These are phyloP conservation scores for Atlantisia rogersi DNA, from an alignment of 2,113 vertebrate species.

Conservation along the genomic window DNA sequence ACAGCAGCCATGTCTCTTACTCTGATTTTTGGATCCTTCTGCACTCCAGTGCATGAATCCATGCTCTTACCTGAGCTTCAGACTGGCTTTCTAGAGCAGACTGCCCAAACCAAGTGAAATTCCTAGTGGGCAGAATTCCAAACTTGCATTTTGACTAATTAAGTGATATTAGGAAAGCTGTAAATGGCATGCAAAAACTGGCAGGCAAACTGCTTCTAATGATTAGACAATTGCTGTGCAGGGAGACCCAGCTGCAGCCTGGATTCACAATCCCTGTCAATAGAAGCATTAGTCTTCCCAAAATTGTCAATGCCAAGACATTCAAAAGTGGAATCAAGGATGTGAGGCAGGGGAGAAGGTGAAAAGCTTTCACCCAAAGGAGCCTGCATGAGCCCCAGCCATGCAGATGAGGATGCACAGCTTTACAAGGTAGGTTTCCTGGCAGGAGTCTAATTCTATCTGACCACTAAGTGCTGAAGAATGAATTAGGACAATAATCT, in stretches of 20 bases:
- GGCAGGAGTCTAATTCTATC: not conserved
- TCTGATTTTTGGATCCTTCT: not conserved
- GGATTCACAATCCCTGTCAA: not conserved
- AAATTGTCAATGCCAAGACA: not conserved
- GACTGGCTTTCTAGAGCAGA: constrained; percentile 8
- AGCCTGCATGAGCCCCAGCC: not conserved
- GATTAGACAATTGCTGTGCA: constrained; percentile 35
- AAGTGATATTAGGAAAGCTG: constrained; percentile 65
- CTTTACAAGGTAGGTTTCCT: not conserved
- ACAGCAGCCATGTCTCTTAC: not conserved
- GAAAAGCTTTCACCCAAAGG: not conserved
- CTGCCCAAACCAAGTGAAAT: constrained; percentile 17
- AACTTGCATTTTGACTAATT: constrained; percentile 68
- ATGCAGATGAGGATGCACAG: not conserved
- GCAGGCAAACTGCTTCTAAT: constrained; percentile 55
- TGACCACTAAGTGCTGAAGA: not conserved
- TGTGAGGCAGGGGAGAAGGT: not conserved
- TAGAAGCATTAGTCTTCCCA: not conserved
- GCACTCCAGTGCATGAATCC: not conserved
- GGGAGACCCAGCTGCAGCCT: constrained; percentile 48
- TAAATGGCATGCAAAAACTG: constrained; percentile 61
- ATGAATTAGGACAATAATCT: not conserved
- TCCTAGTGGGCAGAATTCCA: constrained; percentile 61
- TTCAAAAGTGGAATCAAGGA: not conserved
- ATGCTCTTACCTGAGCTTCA: constrained; percentile 4